Evolutionary conservation across 37 sponge, comb jelly and placozoan genomes (phyloP).

Genomic region (Corticium candelabrum): DNA sequence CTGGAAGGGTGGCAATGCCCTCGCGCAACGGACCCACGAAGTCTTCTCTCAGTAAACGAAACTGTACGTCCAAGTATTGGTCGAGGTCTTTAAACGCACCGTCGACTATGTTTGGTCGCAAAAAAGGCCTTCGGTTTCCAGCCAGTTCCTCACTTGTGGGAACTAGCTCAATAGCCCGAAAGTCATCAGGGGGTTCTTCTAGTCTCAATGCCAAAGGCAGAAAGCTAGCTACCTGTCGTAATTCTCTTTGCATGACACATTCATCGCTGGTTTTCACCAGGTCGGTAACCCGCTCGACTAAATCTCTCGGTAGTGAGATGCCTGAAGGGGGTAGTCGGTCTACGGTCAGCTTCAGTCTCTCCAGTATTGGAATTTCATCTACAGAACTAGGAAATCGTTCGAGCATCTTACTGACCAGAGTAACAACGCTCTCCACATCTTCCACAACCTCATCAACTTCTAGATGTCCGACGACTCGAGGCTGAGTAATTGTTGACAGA

Average conservation of each 20-base stretch:
- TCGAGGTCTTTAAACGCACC: constrained; percentile 51
- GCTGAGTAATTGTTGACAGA: neutral
- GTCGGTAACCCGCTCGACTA: neutral
- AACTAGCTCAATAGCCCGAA: constrained; percentile 20
- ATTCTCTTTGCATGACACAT: neutral
- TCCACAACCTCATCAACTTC: neutral
- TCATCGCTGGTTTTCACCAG: neutral
- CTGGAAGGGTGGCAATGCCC: constrained; percentile 31
- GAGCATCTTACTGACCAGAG: neutral
- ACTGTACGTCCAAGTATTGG: constrained; percentile 70
- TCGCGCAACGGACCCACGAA: constrained; percentile 65
- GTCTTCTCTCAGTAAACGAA: constrained; percentile 73
- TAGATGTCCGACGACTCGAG: neutral
- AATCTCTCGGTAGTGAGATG: neutral
- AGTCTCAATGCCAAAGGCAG: neutral
- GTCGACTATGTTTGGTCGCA: constrained; percentile 34
- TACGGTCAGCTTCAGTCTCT: neutral
- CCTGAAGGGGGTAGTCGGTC: no score
- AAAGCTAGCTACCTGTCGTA: neutral
- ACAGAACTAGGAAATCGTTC: neutral
- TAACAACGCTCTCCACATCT: neutral
- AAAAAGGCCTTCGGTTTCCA: neutral
- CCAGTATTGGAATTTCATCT: neutral
- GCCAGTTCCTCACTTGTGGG: constrained; percentile 43
- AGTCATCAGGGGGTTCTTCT: constrained; percentile 15